Evolutionary conservation across 2,113 vertebrate genomes (phyloP).

Genomic region (Catharus bicknelli): DNA sequence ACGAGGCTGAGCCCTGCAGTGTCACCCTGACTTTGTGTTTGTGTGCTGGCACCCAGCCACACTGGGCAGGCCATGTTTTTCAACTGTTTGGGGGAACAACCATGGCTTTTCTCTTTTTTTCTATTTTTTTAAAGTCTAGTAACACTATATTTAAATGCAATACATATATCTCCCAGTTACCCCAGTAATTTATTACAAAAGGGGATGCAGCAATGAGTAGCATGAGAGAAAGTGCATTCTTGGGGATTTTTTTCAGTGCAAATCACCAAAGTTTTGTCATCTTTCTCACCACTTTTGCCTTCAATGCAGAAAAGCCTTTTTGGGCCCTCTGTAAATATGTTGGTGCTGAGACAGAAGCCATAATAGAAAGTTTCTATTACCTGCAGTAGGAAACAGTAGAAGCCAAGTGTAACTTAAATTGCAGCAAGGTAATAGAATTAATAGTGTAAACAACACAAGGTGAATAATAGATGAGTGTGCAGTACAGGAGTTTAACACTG

Average conservation of each 20-base stretch:
- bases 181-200: background rate
- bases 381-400: background rate
- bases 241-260: background rate
- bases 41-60: background rate
- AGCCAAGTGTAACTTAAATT: background rate
- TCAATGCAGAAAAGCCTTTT: background rate
- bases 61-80: background rate
- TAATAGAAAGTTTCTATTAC: background rate
- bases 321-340: background rate
- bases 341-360: background rate
- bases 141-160: background rate
- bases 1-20: rapidly evolving
- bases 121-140: background rate
- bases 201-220: background rate
- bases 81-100: background rate
- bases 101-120: too few species aligned
- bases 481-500: background rate
- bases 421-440: background rate
- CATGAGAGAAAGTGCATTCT: background rate
- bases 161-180: background rate
- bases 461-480: background rate
- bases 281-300: background rate
- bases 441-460: background rate
- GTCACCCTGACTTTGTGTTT: background rate
- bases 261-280: background rate